Base-by-base conservation (phyloP, 2,888 invertebrate species). In the Nymphalis polychloros region DNA sequence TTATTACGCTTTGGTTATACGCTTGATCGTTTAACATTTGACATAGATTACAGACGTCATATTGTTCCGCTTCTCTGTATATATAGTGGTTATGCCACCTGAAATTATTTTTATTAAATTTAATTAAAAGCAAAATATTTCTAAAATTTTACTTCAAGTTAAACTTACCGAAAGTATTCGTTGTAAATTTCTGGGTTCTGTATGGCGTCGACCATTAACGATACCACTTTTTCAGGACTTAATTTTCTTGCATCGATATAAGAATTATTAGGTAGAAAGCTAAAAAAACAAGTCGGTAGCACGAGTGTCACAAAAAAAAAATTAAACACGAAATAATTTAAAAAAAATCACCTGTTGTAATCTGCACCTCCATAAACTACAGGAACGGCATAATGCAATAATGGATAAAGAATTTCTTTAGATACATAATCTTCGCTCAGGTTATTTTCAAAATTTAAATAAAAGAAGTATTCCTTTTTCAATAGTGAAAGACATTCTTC, bases 311-410 rank as follows among this genome's bases (percentile, higher is more conserved):
- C 41, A 60, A 52, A 60, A 41, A n/a, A n/a, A 41, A 13, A 41
- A 4, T 41, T 10, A 41, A 41, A 13, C 13, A 27, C 10, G n/a
- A 55, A 57, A 50, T 19, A 35, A 35, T 1, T 52, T 27, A 41
- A 17, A 55, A 5, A 20, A 27, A 46, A 19, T 27, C 46, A 67
- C 62, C 59, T 67, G 13, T 49, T 31, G 57, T 96, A 96, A 84
- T 96, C 93, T 27, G 94, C 94, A n/a, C 94, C 95, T 3, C 96
- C 95, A 86, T 93, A 95, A 8, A 95, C 95, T 46, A 96, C 93
- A 0, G 96, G 96, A 20, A 96, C 90, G 3, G 95, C 88, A 77
- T 94, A 93, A 84, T 94, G 93, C 73, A 93, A 92, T 61, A 93
- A 78, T 2, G 93, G 82, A 74, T 87, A 79, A 69, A 90, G 69